phyloP scores from a whole-genome alignment of 2,113 vertebrate species.

The Gymnogyps californianus region DNA sequence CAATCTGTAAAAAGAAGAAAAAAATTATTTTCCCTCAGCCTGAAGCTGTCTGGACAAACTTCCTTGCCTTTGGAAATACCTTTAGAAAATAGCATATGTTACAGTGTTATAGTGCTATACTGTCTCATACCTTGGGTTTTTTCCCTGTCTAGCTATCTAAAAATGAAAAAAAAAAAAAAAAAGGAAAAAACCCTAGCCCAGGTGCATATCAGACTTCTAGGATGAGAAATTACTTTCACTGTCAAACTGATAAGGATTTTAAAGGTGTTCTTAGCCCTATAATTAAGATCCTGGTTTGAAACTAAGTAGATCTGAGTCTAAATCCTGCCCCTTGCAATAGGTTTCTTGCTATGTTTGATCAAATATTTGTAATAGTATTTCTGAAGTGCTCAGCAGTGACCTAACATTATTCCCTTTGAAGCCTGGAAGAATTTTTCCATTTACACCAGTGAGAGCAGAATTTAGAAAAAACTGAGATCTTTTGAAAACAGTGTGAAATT shows the following conservation, averaged over 20 bases:
- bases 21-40: neutral
- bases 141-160: neutral
- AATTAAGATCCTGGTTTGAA: neutral
- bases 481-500: neutral
- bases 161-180: neutral
- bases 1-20: neutral
- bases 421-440: neutral
- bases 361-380: neutral
- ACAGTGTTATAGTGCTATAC: neutral
- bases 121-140: neutral
- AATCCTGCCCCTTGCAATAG: neutral
- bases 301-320: neutral
- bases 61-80: neutral
- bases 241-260: neutral
- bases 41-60: neutral
- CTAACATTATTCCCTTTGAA: neutral
- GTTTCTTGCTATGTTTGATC: neutral
- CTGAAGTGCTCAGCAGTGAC: neutral
- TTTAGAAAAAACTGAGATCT: neutral
- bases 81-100: neutral
- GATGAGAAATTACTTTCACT: neutral
- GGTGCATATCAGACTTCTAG: neutral
- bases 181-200: rapidly evolving
- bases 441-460: neutral
- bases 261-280: neutral